Evolutionary conservation across 2,113 vertebrate genomes (phyloP), one percentile per base, ranked within the genome.

Genomic region (Cavia aperea): DNA sequence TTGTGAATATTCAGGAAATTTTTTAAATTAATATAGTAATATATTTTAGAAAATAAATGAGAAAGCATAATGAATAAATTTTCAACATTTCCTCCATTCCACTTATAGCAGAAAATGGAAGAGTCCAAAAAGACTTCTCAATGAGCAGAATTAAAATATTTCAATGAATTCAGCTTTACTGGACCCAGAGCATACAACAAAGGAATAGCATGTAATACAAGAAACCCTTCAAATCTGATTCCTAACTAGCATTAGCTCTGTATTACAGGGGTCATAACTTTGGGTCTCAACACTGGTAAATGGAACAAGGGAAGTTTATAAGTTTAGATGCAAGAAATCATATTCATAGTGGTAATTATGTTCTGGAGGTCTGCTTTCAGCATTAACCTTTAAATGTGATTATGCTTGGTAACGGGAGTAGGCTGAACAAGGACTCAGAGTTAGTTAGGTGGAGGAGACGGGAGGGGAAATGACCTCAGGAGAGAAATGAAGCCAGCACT

Each of bases 151-250:
- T 43, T 77, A 77, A 14, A 84, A 24, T 73, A 12, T 54, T 79
- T 23, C 83, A 66, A 84, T 39, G 60, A 77, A 62, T 15, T 39
- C 9, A 84, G 62, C 26, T 5, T 60, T 46, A 88, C 79, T 39
- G 56, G 72, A 29, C 49, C 24, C n/a, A 54, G 33, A 90, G 29
- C 7, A 9, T 51, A 51, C 29, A 31, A 4, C 26, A 21, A 84
- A 46, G 33, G 1, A 3, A 11, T 5, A 6, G 33, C 16, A 0
- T 5, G 24, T 5, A 24, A 24, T 46, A 23, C 11, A 86, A 5
- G 11, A 92, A 46, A 10, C 7, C 3, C 11, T 36, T 90, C 70
- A 66, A 39, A 51, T 29, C 29, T 65, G 23, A 60, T 29, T 86
- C 24, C 26, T 72, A 31, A 91, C 43, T 10, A 62, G 23, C 36